These are phyloP conservation scores for Saxicola maurus DNA, from an alignment of 2,797 vertebrate species.

Conservation along the genomic window DNA sequence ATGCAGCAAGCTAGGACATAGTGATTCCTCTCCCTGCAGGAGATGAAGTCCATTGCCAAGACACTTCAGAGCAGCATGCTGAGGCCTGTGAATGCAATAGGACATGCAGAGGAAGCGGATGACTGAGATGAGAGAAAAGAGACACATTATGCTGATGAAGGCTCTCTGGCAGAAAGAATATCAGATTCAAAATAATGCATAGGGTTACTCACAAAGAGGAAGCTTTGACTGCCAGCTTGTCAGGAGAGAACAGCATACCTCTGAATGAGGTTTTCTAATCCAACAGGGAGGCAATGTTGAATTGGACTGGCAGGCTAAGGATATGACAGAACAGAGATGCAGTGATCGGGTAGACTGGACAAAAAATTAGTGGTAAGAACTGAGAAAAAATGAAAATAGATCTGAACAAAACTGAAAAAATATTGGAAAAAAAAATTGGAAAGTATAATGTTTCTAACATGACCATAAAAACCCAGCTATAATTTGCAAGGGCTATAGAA, in stretches of 20 bases:
- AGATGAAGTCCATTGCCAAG: not conserved
- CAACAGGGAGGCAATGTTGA: not conserved
- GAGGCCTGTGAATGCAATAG: not conserved
- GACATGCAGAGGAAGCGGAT: not conserved
- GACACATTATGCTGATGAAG: not conserved
- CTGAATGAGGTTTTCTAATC: not conserved
- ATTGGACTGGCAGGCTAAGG: not conserved
- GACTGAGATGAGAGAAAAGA: not conserved
- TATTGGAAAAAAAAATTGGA: not conserved
- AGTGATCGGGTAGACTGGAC: not conserved
- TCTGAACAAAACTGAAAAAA: not conserved
- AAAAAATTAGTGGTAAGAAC: not conserved
- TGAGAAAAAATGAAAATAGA: not conserved
- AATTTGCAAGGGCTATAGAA: not conserved
- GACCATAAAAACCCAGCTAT: not conserved
- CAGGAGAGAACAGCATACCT: not conserved
- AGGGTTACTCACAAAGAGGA: not conserved
- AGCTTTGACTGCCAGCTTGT: not conserved
- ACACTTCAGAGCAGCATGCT: not conserved
- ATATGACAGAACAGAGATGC: not conserved
- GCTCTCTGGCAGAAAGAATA: not conserved
- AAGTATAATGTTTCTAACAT: not conserved
- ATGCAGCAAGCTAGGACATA: not conserved
- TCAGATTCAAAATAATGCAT: not conserved
- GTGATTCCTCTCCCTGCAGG: conserved; percentile 7